Percentiles rank a stretch among this genome's conserved stretches.
These are phyloP conservation scores for Blastomussa wellsi DNA, from an alignment of 92 coral and sea anemone species.

Conservation along the genomic window DNA sequence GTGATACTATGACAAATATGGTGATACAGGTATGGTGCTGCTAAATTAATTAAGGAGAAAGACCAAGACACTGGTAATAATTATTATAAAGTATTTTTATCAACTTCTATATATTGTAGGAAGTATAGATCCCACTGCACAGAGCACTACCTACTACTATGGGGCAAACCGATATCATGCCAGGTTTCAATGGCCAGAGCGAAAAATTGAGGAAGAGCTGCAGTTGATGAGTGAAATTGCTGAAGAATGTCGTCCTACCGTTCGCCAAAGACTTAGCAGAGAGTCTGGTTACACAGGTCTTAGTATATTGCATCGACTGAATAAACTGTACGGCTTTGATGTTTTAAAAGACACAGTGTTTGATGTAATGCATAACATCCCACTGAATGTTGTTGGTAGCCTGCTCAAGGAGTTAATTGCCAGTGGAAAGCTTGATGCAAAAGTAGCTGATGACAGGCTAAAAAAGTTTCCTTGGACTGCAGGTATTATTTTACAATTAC, in stretches of 20 bases:
- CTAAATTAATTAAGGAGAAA: not conserved
- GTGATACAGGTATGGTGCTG: not conserved
- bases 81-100: not conserved
- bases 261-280: conserved; percentile 43
- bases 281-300: conserved; percentile 68
- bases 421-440: not conserved
- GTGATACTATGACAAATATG: not conserved
- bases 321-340: conserved; percentile 59
- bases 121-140: conserved; percentile 42
- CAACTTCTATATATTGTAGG: conserved; percentile 13
- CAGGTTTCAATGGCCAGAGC: conserved; percentile 53
- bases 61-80: not conserved
- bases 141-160: conserved; percentile 53
- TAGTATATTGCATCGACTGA: conserved; percentile 59
- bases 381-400: conserved; percentile 34
- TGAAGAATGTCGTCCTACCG: conserved; percentile 55
- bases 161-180: conserved; percentile 56
- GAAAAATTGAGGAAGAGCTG: conserved; percentile 47
- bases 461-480: conserved; percentile 3
- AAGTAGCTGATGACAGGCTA: not conserved
- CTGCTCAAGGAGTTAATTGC: not conserved
- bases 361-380: conserved; percentile 45
- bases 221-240: conserved; percentile 44
- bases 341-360: conserved; percentile 47
- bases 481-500: conserved; percentile 18